Base-by-base conservation (phyloP, 2,888 invertebrate genomes). In the Hoplodrina ambigua region DNA sequence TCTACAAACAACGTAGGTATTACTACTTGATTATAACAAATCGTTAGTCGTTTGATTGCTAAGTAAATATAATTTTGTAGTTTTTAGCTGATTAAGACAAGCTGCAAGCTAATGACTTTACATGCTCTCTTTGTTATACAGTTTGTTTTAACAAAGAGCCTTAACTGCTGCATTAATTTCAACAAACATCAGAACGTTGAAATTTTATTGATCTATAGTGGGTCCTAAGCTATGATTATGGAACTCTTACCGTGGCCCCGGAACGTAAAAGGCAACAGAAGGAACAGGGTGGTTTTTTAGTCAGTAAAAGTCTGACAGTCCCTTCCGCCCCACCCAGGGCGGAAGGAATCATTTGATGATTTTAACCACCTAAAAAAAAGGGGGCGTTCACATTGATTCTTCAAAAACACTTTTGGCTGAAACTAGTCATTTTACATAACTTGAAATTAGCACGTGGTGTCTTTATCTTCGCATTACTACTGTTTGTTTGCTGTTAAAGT, bases 401-500 rank as follows among this genome's bases (percentile, higher is more conserved):
- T 44, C 44, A 44, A 15, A 44, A 44, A 8, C 15, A 13, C 2
- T 44, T 15, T 44, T 4, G 13, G 15, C 15, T 44, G 17, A 17
- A 46, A 5, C 46, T 46, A 11, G 46, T 17, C 6, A 10, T 13
- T 17, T 46, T 17, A 41, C 17, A 46, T 17, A 11, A 46, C 17
- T 46, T 46, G 17, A 46, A 46, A 46, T 46, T 15, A 17, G 17
- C 15, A 46, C 25, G 7, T 37, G 20, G 33, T n/a, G 0, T 3
- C 41, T 44, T 41, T 46, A 20, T 72, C 11, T 59, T 54, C 7
- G 53, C 7, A 50, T 13, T 19, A 44, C 49, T 44, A 13, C 8
- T 41, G 8, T 41, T 44, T 69, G 41, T 70, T 30, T 69, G 41
- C 10, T 30, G 8, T 30, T 25, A 54, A 49, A 66, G 17, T 49